Evolutionary conservation across 2,888 invertebrate species (phyloP).

Genomic region (Catocala nupta): DNA sequence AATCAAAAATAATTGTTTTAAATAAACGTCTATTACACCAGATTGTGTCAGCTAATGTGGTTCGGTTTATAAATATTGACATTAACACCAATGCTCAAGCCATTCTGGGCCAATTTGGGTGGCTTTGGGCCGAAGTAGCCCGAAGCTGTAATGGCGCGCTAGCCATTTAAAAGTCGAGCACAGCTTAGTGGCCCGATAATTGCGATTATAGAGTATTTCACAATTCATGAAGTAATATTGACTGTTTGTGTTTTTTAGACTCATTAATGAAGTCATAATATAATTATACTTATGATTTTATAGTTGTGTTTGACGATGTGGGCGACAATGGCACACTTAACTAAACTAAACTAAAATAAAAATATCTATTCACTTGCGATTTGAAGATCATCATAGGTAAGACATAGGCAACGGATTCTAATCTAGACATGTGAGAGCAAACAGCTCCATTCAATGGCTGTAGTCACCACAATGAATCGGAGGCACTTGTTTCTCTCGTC

Average conservation of each 20-base stretch:
- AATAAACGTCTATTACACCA: conserved; percentile 43
- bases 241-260: neutral
- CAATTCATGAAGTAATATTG: neutral
- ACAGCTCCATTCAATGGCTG: too few relatives aligned
- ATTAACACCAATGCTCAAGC: conserved; percentile 26
- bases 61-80: conserved; percentile 50
- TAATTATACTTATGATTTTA: too few relatives aligned
- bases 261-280: too few relatives aligned
- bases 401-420: too few relatives aligned
- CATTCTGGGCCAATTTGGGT: conserved; percentile 19
- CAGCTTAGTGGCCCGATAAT: conserved; percentile 15
- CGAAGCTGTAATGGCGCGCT: conserved; percentile 22
- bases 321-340: too few relatives aligned
- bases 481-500: too few relatives aligned
- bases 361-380: too few relatives aligned
- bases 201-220: conserved; percentile 16
- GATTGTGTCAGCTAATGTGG: conserved; percentile 39
- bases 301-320: too few relatives aligned
- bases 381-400: too few relatives aligned
- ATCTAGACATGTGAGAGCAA: too few relatives aligned
- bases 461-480: too few relatives aligned
- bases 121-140: conserved; percentile 19
- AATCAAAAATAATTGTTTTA: conserved; percentile 43
- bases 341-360: too few relatives aligned
- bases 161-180: conserved; percentile 13